Evolutionary conservation across 2,888 invertebrate species (phyloP), one percentile per base, ranked within the genome.

Genomic region (Hetaerina titia): DNA sequence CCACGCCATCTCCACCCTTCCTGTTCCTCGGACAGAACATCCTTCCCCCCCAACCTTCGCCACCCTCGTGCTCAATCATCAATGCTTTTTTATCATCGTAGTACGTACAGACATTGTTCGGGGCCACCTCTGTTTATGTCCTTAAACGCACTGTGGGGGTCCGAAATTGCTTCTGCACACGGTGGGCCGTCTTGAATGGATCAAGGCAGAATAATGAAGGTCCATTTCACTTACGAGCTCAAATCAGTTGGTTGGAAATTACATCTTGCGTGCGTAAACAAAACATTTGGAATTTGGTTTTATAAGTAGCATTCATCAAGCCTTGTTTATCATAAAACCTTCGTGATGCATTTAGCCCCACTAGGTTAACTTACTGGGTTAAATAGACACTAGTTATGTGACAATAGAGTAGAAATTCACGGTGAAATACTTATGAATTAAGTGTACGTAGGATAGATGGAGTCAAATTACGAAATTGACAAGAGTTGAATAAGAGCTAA

Each of bases 121-220:
- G 81, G 31, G 81, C 25, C 31, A 31, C 81, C 15, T 15, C 13
- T n/a, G 11, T 31, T 31, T 81, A 31, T 31, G 11, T n/a, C n/a
- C 81, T 81, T 31, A 81, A 81, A 81, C 81, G 81, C 81, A 15
- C 81, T 81, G 25, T 25, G 15, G 81, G 81, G 81, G 81, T 81
- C 81, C 25, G 7, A 25, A 81, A 81, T 81, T 81, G 15, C 81
- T 81, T 25, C 81, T 22, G 31, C 81, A 31, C 81, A 81, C 9
- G 5, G n/a, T 25, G 74, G 25, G 74, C 25, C 9, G 81, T 31
- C 13, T 31, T 31, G 31, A 31, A 81, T 31, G 31, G 81, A 22
- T 22, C 81, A 8, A 19, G 69, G 69, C 69, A 69, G 69, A n/a
- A 69, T 19, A n/a, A 69, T 6, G 69, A 69, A 69, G 69, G 22